Evolutionary conservation across 2,797 vertebrate species (phyloP).

Genomic region (Eulemur mongoz): DNA sequence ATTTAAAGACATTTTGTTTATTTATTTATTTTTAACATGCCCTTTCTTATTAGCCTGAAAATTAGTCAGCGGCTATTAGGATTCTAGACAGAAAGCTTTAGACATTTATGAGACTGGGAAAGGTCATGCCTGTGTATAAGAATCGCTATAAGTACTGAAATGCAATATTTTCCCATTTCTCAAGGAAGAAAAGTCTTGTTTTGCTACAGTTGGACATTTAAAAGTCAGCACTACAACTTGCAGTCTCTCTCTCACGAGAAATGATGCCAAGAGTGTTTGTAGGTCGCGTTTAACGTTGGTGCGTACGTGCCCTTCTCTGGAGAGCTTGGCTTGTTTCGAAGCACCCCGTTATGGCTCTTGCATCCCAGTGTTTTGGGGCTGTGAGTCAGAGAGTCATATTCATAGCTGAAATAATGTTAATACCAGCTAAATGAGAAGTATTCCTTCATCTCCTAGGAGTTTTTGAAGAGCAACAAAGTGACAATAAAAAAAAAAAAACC

Average conservation of each 20-base stretch:
- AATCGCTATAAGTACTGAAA: not conserved
- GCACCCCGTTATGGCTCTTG: not conserved
- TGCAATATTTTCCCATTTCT: not conserved
- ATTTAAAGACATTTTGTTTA: not conserved
- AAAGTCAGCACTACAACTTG: not conserved
- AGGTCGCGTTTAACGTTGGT: not conserved
- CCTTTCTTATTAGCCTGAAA: not conserved
- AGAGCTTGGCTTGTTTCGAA: constrained; percentile 21
- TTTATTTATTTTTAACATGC: not conserved
- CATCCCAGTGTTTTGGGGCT: not conserved
- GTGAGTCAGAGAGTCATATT: not conserved
- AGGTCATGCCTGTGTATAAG: not conserved
- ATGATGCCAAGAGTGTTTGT: not conserved
- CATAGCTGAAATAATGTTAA: not conserved
- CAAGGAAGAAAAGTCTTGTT: not conserved
- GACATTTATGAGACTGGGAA: not conserved
- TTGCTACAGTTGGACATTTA: not conserved
- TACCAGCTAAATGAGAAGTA: constrained; percentile 3
- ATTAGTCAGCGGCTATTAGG: not conserved
- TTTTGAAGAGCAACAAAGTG: constrained; percentile 61
- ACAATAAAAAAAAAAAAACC: not conserved
- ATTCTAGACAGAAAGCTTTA: not conserved
- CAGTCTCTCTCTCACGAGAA: not conserved
- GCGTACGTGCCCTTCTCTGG: not conserved
- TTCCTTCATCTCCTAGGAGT: constrained; percentile 50